Percentiles rank a stretch among this genome's conserved stretches.
These are phyloP conservation scores for Odontesthes bonariensis DNA, from an alignment of 2,113 vertebrate species.

Conservation along the genomic window DNA sequence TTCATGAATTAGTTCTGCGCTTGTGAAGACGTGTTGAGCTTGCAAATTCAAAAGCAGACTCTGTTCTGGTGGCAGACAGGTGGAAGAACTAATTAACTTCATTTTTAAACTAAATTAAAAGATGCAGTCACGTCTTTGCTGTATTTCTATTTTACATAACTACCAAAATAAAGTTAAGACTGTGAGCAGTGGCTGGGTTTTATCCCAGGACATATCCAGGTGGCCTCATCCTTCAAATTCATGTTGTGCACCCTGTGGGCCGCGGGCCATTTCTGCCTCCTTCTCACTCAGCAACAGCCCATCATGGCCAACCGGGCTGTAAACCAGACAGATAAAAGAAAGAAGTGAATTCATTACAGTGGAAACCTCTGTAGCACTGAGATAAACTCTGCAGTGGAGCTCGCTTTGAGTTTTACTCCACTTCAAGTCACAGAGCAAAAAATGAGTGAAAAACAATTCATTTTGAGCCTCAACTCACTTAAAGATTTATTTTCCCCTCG, in stretches of 20 bases:
- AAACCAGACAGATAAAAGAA: conserved; percentile 12
- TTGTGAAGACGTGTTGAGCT: no score
- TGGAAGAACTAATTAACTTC: no score
- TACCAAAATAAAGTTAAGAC: neutral
- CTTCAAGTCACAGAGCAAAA: conserved; percentile 31
- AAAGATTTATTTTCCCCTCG: conserved; percentile 13
- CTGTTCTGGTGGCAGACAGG: no score
- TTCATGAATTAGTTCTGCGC: no score
- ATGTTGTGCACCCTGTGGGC: neutral
- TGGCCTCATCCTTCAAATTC: conserved; percentile 1
- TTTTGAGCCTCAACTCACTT: conserved; percentile 26
- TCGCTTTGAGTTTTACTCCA: neutral
- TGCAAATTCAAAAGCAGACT: no score
- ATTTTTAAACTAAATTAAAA: no score
- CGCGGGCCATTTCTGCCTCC: neutral
- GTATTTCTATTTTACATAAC: neutral
- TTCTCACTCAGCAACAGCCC: conserved; percentile 2
- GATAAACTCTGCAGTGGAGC: conserved; percentile 48
- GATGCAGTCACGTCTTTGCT: no score
- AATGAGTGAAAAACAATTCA: conserved; percentile 36
- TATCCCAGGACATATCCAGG: neutral
- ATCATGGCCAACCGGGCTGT: conserved; percentile 4
- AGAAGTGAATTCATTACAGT: conserved; percentile 28
- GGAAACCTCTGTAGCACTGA: conserved; percentile 48
- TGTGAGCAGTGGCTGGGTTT: conserved; percentile 8